Conservation (phyloP, 2,888 invertebrate species). For the Biston betularia region DNA sequence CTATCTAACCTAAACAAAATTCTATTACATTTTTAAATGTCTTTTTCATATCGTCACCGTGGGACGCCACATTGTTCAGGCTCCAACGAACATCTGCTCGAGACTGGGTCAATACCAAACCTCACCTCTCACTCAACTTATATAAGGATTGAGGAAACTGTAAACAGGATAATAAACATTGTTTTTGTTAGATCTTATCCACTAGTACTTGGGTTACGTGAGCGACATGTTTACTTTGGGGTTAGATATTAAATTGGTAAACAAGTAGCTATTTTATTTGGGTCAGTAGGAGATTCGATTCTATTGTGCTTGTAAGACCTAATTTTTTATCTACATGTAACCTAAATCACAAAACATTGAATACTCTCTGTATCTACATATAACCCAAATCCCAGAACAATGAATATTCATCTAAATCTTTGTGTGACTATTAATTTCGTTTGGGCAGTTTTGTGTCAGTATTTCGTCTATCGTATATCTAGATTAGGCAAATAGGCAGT, state of each 20-base stretch:
- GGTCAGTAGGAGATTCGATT: neutral
- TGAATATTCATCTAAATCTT: neutral
- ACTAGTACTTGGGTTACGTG: conserved; percentile 8
- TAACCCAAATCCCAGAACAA: neutral
- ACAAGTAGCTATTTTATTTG: conserved; percentile 9
- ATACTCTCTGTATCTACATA: no score
- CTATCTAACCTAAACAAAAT: no score
- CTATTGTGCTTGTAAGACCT: neutral
- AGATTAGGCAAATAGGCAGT: conserved; percentile 27
- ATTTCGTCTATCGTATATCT: conserved; percentile 3
- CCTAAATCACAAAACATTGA: no score
- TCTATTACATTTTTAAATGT: neutral
- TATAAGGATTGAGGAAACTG: conserved; percentile 30
- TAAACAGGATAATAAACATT: conserved; percentile 32
- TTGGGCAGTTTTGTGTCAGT: conserved; percentile 2
- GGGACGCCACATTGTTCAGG: conserved; percentile 38
- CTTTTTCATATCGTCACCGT: conserved; percentile 28
- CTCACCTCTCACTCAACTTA: conserved; percentile 21
- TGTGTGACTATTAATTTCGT: conserved; percentile 4
- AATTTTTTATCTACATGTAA: no score
- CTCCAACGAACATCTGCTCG: conserved; percentile 31
- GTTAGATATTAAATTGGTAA: conserved; percentile 15
- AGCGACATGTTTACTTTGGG: conserved; percentile 18
- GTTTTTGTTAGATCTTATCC: conserved; percentile 32
- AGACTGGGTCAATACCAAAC: conserved; percentile 41